Percentiles rank a stretch among this genome's conserved stretches.
Evolutionary conservation across 2,113 vertebrate genomes (phyloP).

Genomic region (Fukomys damarensis): DNA sequence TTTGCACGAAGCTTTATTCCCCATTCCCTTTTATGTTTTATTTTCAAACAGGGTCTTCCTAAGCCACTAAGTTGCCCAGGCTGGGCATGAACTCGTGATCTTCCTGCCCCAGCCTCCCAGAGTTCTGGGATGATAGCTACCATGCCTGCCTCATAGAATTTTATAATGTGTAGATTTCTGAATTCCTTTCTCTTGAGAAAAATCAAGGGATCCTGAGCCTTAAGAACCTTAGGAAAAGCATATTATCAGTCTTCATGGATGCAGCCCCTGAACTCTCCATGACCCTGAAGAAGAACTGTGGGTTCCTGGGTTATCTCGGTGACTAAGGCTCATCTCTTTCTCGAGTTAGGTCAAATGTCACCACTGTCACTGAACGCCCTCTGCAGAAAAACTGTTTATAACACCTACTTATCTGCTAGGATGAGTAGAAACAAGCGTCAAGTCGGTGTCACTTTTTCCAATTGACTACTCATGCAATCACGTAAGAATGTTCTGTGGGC

Average conservation of each 20-base stretch:
- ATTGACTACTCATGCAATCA: neutral
- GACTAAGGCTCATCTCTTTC: neutral
- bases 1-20: neutral
- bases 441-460: neutral
- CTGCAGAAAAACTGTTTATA: neutral
- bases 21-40: neutral
- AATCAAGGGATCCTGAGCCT: neutral
- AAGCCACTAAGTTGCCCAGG: neutral
- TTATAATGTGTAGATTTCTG: conserved; percentile 13
- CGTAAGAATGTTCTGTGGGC: neutral
- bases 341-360: neutral
- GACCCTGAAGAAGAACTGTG: neutral
- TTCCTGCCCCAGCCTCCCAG: neutral
- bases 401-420: neutral
- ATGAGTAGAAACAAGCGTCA: neutral
- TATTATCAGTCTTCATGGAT: neutral
- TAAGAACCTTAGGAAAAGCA: conserved; percentile 16
- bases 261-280: neutral
- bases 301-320: neutral
- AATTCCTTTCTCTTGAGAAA: conserved; percentile 33
- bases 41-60: neutral
- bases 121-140: neutral
- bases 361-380: neutral
- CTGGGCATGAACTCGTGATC: neutral
- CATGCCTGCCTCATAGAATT: neutral